phyloP scores from a whole-genome alignment of 2,888 invertebrate genomes.

The Rotaria macrura region DNA sequence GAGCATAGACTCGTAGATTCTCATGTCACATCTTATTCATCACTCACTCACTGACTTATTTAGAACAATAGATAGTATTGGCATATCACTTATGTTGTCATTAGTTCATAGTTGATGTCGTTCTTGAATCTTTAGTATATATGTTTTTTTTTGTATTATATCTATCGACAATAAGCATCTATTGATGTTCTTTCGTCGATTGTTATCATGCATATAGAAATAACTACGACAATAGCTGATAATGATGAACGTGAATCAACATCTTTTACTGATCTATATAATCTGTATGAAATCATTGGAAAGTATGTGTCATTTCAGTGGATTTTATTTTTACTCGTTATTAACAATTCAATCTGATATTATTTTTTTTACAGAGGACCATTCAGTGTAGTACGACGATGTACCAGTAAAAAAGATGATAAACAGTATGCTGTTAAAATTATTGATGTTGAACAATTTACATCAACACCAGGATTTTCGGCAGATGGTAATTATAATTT shows the following conservation, averaged over 20 bases:
- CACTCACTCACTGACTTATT: background rate
- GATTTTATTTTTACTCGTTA: background rate
- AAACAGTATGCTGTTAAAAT: conserved; percentile 97
- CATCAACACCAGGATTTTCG: conserved; percentile 54
- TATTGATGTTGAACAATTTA: conserved; percentile 91
- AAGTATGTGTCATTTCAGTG: background rate
- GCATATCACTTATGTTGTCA: background rate
- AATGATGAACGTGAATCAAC: background rate
- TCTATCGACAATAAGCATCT: background rate
- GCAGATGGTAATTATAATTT: conserved; percentile 28
- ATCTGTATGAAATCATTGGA: conserved; percentile 11
- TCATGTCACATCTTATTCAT: background rate
- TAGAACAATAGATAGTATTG: background rate
- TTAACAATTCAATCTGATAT: background rate
- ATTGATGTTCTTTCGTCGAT: conserved; percentile 4
- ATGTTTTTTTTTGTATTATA: background rate
- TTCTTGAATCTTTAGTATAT: background rate
- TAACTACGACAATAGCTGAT: background rate
- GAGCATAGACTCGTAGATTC: background rate
- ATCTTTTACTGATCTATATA: conserved; percentile 1
- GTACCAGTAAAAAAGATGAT: conserved; percentile 81
- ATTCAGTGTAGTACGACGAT: conserved; percentile 85
- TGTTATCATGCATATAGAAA: background rate
- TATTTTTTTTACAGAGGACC: conserved; percentile 60
- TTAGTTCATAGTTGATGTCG: background rate